Conservation (phyloP, 2,797 vertebrate species). For the Rhynchotus rufescens region DNA sequence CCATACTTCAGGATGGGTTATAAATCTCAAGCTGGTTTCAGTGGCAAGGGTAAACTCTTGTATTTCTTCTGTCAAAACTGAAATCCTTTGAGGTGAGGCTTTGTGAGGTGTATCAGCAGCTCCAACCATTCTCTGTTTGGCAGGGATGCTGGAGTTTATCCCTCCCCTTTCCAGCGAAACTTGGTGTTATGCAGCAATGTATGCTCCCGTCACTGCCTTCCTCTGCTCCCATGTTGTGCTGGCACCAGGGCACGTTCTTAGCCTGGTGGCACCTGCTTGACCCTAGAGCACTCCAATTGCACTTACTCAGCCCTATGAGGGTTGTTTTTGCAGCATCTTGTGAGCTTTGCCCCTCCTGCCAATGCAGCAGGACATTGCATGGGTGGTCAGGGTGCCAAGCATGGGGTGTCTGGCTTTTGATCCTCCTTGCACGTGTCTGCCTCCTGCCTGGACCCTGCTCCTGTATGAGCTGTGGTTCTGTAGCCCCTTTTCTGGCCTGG, state of each 20-base stretch:
- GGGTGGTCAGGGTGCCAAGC: background rate
- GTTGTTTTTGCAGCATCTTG: background rate
- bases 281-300: background rate
- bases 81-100: background rate
- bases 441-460: background rate
- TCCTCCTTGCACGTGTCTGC: rapidly evolving
- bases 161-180: background rate
- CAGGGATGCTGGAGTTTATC: background rate
- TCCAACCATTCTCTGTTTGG: background rate
- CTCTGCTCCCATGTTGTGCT: background rate
- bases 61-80: background rate
- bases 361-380: rapidly evolving
- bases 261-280: background rate
- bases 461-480: background rate
- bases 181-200: rapidly evolving
- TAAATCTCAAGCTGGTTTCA: background rate
- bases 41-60: background rate
- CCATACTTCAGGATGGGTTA: rapidly evolving
- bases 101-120: background rate
- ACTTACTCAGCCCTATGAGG: background rate
- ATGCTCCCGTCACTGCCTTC: background rate
- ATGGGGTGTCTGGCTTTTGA: background rate
- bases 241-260: background rate
- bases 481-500: background rate
- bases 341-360: background rate